Base-by-base conservation (phyloP, 2,113 vertebrate genomes). In the Coryphaenoides rupestris region DNA sequence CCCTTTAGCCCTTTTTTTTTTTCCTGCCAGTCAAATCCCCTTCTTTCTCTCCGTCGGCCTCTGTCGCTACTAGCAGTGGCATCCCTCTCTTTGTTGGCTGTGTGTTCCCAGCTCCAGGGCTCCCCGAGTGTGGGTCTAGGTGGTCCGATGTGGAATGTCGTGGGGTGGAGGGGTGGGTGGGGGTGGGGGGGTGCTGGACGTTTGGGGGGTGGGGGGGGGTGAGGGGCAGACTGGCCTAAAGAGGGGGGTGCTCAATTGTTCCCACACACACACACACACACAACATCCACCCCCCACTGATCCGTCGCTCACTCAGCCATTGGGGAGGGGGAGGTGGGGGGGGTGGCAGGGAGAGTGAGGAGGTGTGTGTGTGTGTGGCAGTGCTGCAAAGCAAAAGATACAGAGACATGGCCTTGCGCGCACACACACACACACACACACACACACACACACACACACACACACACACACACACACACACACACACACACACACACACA, bases 121-220 rank as follows among this genome's bases (percentile, higher is more conserved):
- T 84, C 77, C 65, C 91, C 90, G 87, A 85, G 74, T 90, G 83
- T 45, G 65, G 93, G 92, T 92, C 94, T 93, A 95, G 94, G 95
- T 96, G 95, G 96, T 95, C 95, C 90, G 76, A 86, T 89, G 88
- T 88, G 92, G 94, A 94, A 92, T 95, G 92, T 77, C 84, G 85
- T 89, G 88, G 85, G 92, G n/a, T n/a, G n/a, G 91, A 19, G 64
- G 55, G 57, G 46, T 47, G 92, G 91, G 21, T 64, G 52, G 52
- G 33, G 49, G 66, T 55, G 19, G n/a, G 86, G 88, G 88, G 86
- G 92, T 91, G 21, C n/a, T 66, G 54, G 56, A 33, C 47, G 92
- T 91, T n/a, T 65, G n/a, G n/a, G n/a, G n/a, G n/a, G n/a, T n/a
- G n/a, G n/a, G n/a, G n/a, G n/a, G n/a, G n/a, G n/a, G n/a, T 45